Base-by-base conservation (phyloP, 2,113 vertebrate genomes). In the Oncorhynchus keta region DNA sequence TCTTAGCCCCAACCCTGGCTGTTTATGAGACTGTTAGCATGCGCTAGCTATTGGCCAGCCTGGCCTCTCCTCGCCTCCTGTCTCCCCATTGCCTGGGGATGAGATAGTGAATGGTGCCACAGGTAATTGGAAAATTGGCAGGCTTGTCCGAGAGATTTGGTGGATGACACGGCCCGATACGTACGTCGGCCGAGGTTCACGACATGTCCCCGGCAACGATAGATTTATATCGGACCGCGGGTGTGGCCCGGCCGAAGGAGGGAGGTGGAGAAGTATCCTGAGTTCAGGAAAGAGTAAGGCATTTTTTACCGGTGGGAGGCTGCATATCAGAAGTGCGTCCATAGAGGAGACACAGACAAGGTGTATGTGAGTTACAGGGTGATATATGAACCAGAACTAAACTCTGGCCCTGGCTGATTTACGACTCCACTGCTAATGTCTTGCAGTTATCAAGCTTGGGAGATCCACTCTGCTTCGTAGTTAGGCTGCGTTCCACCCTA, bases 81-180 rank as follows among this genome's bases (percentile, higher is more conserved):
- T 94, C 95, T 94, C 92, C 39, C 94, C 93, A 93, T 96, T 93
- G 93, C 95, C 93, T 93, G 93, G 94, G 92, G 92, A 92, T 93
- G 92, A 84, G 90, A 96, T 97, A 96, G 97, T 92, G 89, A 95
- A 97, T 95, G 93, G 94, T 85, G 84, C 93, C 92, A 92, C 92
- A 91, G 93, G 95, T 97, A 96, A 97, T 96, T 97, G 96, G 94
- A 96, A 97, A 97, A 97, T 97, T 97, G 96, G 94, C 95, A 95
- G 94, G 89, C 91, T 94, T 96, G 95, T 96, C 96, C 95, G 92
- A 90, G 94, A 95, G 95, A 94, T 94, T 93, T 96, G 93, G 93
- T 96, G 91, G 93, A 96, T 95, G 93, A 93, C 90, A 93, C 90
- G 85, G 90, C 93, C 73, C 92, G 93, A 92, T 92, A 89, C 39